Evolutionary conservation across 2,113 vertebrate species (phyloP).

Genomic region (Cichladusa arquata): DNA sequence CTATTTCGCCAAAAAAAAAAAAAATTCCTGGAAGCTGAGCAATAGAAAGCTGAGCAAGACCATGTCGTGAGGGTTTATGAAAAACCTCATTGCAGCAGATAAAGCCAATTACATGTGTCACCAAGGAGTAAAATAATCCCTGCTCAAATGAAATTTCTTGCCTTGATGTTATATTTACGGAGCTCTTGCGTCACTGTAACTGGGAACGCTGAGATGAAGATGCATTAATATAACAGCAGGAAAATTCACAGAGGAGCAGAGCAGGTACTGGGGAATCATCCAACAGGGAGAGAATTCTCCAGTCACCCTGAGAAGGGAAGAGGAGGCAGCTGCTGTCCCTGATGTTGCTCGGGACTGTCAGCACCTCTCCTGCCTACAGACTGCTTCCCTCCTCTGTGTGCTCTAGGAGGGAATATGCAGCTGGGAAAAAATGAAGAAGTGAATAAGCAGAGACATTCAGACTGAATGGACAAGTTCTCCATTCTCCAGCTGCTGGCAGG

Average conservation of each 20-base stretch:
- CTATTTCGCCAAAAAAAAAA: neutral
- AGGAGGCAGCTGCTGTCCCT: neutral
- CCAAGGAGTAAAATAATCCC: neutral
- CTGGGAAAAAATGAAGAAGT: neutral
- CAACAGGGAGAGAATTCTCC: neutral
- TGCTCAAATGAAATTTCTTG: neutral
- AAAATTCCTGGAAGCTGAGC: neutral
- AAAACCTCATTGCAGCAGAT: slow-evolving; percentile 25
- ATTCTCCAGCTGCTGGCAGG: neutral
- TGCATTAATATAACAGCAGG: neutral
- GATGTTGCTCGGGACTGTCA: accelerated
- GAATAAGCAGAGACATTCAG: neutral
- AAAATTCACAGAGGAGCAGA: neutral
- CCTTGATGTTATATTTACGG: neutral
- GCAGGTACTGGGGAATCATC: neutral
- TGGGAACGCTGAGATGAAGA: neutral
- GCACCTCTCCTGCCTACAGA: neutral
- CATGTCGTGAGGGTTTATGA: neutral
- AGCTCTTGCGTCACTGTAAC: neutral
- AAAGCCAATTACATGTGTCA: slow-evolving; percentile 16
- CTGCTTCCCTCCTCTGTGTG: neutral
- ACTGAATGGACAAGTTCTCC: neutral
- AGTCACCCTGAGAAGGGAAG: neutral
- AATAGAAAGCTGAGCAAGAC: neutral
- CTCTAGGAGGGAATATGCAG: neutral